Percentiles rank a stretch among this genome's conserved stretches.
These are phyloP conservation scores for Lepisosteus osseus DNA, from an alignment of 2,113 vertebrate genomes.

Conservation along the genomic window DNA sequence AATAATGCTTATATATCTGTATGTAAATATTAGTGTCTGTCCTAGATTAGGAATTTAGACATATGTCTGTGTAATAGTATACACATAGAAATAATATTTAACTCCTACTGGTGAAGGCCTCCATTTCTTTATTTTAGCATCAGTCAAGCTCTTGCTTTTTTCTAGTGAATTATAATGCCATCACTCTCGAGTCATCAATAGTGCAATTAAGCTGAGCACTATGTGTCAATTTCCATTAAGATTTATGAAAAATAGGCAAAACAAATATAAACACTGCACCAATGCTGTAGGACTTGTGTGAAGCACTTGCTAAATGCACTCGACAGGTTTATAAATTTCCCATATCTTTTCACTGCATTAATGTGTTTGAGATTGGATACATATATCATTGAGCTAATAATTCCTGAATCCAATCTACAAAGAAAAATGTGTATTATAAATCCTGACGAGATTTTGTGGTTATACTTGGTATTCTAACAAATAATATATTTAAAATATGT, in stretches of 20 bases:
- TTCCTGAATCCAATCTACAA: constrained; percentile 23
- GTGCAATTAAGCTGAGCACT: constrained; percentile 29
- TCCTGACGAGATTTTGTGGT: constrained; percentile 18
- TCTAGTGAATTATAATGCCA: constrained; percentile 34
- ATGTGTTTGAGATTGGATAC: constrained; percentile 28
- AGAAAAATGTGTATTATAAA: constrained; percentile 21
- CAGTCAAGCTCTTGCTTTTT: constrained; percentile 14
- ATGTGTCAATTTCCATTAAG: constrained; percentile 25
- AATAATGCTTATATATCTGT: no score
- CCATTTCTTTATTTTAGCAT: not conserved
- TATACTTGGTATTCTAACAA: not conserved
- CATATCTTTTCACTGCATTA: constrained; percentile 23
- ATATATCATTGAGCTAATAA: constrained; percentile 27
- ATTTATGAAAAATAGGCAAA: constrained; percentile 33
- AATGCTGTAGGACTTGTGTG: not conserved
- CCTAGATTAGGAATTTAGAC: no score
- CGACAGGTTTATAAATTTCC: constrained; percentile 25
- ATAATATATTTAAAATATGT: not conserved
- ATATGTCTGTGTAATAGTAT: no score
- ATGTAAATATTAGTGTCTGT: no score
- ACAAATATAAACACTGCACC: constrained; percentile 11
- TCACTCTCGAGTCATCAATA: constrained; percentile 18
- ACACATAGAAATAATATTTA: constrained; percentile 15
- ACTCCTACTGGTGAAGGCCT: not conserved
- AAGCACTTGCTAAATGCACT: not conserved